phyloP scores from a whole-genome alignment of 2,888 invertebrate species.

The Masnerella sp. region DNA sequence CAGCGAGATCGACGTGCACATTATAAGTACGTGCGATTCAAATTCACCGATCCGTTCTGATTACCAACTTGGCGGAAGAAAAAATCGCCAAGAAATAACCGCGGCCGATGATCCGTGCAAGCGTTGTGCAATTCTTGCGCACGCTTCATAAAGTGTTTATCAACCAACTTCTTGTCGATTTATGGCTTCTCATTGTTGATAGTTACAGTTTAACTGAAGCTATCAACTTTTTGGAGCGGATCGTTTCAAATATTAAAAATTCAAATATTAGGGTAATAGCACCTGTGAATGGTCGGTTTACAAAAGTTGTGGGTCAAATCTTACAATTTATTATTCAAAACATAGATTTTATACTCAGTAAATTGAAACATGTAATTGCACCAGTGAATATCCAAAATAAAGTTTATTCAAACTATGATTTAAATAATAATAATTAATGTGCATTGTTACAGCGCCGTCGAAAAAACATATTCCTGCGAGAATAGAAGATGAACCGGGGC shows the following conservation, averaged over 20 bases:
- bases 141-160: conserved; percentile 25
- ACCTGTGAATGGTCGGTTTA: too few species aligned
- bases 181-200: too few species aligned
- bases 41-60: conserved; percentile 26
- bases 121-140: conserved; percentile 31
- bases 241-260: neutral
- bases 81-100: conserved; percentile 11
- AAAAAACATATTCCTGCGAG: conserved; percentile 90
- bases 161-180: conserved; percentile 20
- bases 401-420: neutral
- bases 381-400: neutral
- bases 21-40: conserved; percentile 78
- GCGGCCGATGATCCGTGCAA: conserved; percentile 42
- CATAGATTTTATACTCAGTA: too few species aligned
- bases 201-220: too few species aligned
- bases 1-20: conserved; percentile 80
- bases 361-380: too few species aligned
- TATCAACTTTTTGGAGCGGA: conserved; percentile 28
- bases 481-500: conserved; percentile 88
- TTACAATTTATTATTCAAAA: too few species aligned
- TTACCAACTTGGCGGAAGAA: conserved; percentile 29
- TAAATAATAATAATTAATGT: conserved; percentile 1
- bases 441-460: conserved; percentile 83
- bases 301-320: too few species aligned
- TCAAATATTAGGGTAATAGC: too few species aligned